Evolutionary conservation across 2,888 invertebrate genomes (phyloP), one percentile per base, ranked within the genome.

Genomic region (Patella depressa): DNA sequence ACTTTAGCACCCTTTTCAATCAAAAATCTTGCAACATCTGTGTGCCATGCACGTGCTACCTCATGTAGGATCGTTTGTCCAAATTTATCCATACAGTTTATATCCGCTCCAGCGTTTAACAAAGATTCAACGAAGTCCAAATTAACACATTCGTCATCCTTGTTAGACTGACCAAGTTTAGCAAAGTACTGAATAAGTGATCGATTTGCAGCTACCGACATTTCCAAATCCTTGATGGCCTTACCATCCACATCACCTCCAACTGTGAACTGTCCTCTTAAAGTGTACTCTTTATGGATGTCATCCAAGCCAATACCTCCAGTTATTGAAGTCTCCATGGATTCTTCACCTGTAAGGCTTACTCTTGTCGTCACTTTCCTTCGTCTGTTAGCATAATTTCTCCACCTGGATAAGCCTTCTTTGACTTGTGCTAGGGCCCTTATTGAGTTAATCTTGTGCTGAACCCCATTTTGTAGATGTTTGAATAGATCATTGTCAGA

Each of bases 31-130:
- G 88, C 90, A 4, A 91, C 89, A 85, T 90, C 91, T 29, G 81
- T 80, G 78, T 90, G 89, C 91, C 91, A 91, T 17, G 87, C 86
- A 19, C 90, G 81, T 14, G 90, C 89, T 34, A 88, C 90, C 88
- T 91, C 91, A 85, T 91, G 91, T 45, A 91, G 79, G 15, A 91
- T 79, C n/a, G 89, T 89, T 79, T 91, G 90, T 0, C 90, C 90
- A 82, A 88, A 85, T 77, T 84, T 88, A 78, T 91, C 91, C 17
- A 86, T 84, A 80, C 89, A 88, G 80, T 90, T 88, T 17, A 91
- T 86, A 76, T 86, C 79, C 14, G 91, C 91, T 7, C 91, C 90
- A 77, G 82, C 85, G 9, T 81, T 78, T 5, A 91, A 65, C 55
- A 89, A 74, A 0, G 81, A 81, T 53, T 90, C 87, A 7, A 91